Evolutionary conservation across 2,113 vertebrate genomes (phyloP).

Genomic region (Platichthys flesus): DNA sequence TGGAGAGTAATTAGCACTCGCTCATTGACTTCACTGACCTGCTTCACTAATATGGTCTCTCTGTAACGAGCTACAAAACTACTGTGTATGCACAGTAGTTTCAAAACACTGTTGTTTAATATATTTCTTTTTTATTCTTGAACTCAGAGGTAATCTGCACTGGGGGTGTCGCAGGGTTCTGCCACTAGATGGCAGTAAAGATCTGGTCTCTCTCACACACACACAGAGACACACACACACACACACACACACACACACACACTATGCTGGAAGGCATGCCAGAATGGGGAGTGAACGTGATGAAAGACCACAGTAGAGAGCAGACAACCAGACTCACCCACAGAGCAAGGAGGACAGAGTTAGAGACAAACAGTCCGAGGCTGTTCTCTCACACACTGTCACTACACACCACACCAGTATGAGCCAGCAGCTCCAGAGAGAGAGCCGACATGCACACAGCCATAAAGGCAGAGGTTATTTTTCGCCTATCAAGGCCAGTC

Average conservation of each 20-base stretch:
- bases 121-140: background rate
- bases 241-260: constrained; percentile 28
- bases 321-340: constrained; percentile 74
- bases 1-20: constrained; percentile 50
- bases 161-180: background rate
- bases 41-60: constrained; percentile 47
- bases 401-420: constrained; percentile 45
- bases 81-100: background rate
- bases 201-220: constrained; percentile 47
- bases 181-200: constrained; percentile 78
- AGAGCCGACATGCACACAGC: constrained; percentile 23
- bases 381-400: constrained; percentile 45
- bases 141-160: constrained; percentile 18
- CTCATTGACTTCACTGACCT: constrained; percentile 66
- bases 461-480: constrained; percentile 33
- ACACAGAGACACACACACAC: background rate
- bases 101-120: constrained; percentile 18
- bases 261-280: constrained; percentile 49
- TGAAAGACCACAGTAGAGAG: constrained; percentile 76
- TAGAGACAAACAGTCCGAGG: constrained; percentile 58
- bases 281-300: constrained; percentile 73
- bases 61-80: constrained; percentile 46
- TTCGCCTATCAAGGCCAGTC: constrained; percentile 18
- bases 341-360: constrained; percentile 65
- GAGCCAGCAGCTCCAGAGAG: constrained; percentile 48